Evolutionary conservation across 53 echinoderm and acorn worm species (phyloP).

Genomic region (Zoroaster sp.): DNA sequence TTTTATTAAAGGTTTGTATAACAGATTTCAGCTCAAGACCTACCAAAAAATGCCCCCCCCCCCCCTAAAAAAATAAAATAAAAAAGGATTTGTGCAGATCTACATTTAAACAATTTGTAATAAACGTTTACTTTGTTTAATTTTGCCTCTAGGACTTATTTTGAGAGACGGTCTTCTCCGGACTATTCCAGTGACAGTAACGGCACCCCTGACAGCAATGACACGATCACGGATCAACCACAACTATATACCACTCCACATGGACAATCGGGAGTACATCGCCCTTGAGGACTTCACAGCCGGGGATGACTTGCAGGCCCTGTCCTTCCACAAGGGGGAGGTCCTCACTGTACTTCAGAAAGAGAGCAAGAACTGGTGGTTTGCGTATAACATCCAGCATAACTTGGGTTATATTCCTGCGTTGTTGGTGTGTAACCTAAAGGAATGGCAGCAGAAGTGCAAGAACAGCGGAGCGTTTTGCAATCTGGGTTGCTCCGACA

Average conservation of each 20-base stretch:
- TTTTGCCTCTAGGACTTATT: constrained; percentile 69
- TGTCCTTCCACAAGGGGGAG: constrained; percentile 86
- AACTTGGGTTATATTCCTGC: constrained; percentile 92
- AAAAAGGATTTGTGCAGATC: too few species aligned
- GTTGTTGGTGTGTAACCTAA: constrained; percentile 63
- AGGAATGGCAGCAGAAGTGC: constrained; percentile 63
- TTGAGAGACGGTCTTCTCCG: constrained; percentile 78
- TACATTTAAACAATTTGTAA: too few species aligned
- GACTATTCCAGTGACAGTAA: constrained; percentile 83
- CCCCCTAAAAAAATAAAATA: too few species aligned
- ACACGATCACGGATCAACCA: constrained; percentile 84
- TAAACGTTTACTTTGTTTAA: not conserved
- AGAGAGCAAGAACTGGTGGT: constrained; percentile 98
- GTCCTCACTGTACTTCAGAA: constrained; percentile 85
- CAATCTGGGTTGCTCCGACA: constrained; percentile 48
- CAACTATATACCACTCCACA: constrained; percentile 94
- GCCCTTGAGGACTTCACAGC: constrained; percentile 80
- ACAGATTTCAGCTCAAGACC: too few species aligned
- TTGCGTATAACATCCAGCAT: constrained; percentile 77
- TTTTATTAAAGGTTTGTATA: too few species aligned
- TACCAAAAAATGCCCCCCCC: too few species aligned
- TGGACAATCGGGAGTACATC: constrained; percentile 91
- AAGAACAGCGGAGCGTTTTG: constrained; percentile 49
- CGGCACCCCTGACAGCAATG: constrained; percentile 82
- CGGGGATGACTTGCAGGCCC: constrained; percentile 75